These are phyloP conservation scores for Carduelis carduelis DNA, from an alignment of 2,797 vertebrate genomes.

Conservation along the genomic window DNA sequence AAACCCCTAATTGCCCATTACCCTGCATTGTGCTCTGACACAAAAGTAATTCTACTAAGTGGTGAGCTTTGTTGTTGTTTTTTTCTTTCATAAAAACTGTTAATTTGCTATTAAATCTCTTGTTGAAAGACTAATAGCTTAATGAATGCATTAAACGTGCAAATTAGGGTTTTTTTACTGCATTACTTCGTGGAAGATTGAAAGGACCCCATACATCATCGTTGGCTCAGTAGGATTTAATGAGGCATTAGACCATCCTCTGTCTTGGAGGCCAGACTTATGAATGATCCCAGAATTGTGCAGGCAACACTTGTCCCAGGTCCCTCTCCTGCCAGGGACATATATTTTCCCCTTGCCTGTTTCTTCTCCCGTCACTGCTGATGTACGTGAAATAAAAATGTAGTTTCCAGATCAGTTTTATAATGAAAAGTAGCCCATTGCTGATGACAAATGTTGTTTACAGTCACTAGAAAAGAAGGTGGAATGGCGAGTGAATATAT, in stretches of 20 bases:
- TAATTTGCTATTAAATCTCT: constrained; percentile 81
- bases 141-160: constrained; percentile 79
- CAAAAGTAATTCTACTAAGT: constrained; percentile 68
- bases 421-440: constrained; percentile 73
- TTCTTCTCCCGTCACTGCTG: constrained; percentile 27
- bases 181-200: constrained; percentile 74
- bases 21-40: constrained; percentile 40
- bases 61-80: constrained; percentile 51
- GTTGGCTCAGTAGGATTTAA: constrained; percentile 73
- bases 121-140: constrained; percentile 79
- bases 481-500: constrained; percentile 72
- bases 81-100: constrained; percentile 73
- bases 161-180: constrained; percentile 70
- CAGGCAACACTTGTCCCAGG: constrained; percentile 37
- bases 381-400: constrained; percentile 74
- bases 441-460: constrained; percentile 78
- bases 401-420: constrained; percentile 66
- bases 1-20: constrained; percentile 66
- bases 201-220: constrained; percentile 73
- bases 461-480: constrained; percentile 67
- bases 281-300: constrained; percentile 64
- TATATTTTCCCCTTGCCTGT: constrained; percentile 51
- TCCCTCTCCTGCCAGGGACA: constrained; percentile 29
- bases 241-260: constrained; percentile 75
- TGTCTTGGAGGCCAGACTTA: constrained; percentile 71